phyloP scores from a whole-genome alignment of 1,140 invertebrate genomes.

The Hypothenemus hampei region DNA sequence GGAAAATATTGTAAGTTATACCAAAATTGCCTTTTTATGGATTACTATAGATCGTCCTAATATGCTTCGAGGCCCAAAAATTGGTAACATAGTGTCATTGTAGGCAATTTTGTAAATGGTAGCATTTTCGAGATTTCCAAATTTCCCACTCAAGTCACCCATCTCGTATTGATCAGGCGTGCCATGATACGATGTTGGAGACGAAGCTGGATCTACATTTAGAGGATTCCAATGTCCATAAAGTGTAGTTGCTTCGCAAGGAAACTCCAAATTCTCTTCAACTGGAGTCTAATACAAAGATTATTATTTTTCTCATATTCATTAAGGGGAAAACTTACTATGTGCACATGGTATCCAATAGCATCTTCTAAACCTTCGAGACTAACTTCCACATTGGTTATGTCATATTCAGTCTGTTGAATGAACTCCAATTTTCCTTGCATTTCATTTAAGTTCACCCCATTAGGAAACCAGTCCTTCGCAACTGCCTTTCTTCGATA shows the following conservation, averaged over 20 bases:
- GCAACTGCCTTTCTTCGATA: constrained; percentile 79
- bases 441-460: constrained; percentile 52
- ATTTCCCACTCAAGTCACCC: constrained; percentile 88
- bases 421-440: constrained; percentile 74
- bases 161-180: constrained; percentile 83
- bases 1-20: neutral
- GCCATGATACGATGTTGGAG: constrained; percentile 51
- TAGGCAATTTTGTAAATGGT: constrained; percentile 56
- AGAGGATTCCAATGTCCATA: constrained; percentile 82
- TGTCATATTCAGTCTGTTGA: constrained; percentile 81
- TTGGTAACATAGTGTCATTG: constrained; percentile 78
- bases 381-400: constrained; percentile 72
- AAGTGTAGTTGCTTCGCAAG: constrained; percentile 76
- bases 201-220: constrained; percentile 56
- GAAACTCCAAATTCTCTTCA: constrained; percentile 76
- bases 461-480: constrained; percentile 83
- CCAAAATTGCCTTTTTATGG: constrained; percentile 58
- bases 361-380: constrained; percentile 67
- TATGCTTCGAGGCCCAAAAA: constrained; percentile 80
- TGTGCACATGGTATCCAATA: constrained; percentile 76
- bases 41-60: constrained; percentile 85
- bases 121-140: constrained; percentile 63
- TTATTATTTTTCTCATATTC: constrained; percentile 4
- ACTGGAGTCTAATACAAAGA: constrained; percentile 60
- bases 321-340: constrained; percentile 50